phyloP scores from a whole-genome alignment of 1,140 invertebrate genomes.

The Forficula auricularia region DNA sequence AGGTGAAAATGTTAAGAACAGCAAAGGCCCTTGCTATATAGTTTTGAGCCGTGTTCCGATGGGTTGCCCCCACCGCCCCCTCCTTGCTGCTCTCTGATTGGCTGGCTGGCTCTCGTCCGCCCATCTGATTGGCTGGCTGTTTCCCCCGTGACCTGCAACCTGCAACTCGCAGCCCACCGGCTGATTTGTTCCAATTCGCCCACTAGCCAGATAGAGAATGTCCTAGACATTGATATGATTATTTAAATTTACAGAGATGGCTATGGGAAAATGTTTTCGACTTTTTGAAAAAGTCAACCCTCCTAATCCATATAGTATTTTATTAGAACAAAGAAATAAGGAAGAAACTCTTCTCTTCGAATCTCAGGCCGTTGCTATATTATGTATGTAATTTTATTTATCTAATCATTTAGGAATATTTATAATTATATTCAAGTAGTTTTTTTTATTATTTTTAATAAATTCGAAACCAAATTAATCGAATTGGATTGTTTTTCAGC shows the following conservation, averaged over 20 bases:
- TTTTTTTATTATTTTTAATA: neutral
- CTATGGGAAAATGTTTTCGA: constrained; percentile 82
- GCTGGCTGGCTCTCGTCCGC: too few relatives aligned
- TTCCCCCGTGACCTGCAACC: too few relatives aligned
- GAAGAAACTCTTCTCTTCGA: constrained; percentile 77
- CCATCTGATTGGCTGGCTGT: too few relatives aligned
- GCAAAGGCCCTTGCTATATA: too few relatives aligned
- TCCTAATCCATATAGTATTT: constrained; percentile 70
- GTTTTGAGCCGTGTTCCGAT: too few relatives aligned
- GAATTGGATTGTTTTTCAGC: constrained; percentile 28
- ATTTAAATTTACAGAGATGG: constrained; percentile 37
- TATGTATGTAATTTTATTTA: constrained; percentile 40
- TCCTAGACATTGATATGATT: too few relatives aligned
- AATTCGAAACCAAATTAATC: neutral
- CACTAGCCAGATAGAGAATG: too few relatives aligned
- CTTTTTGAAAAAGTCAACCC: constrained; percentile 72
- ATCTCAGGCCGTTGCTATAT: constrained; percentile 67
- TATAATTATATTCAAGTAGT: neutral
- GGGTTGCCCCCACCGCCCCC: too few relatives aligned
- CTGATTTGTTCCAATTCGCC: too few relatives aligned
- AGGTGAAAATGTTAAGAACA: too few relatives aligned
- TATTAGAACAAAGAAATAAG: constrained; percentile 73
- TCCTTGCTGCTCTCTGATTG: too few relatives aligned
- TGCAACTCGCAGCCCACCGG: too few relatives aligned
- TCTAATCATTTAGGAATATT: neutral